Conservation (phyloP, 2,113 vertebrate species). For the Gopherus evgoodei region DNA sequence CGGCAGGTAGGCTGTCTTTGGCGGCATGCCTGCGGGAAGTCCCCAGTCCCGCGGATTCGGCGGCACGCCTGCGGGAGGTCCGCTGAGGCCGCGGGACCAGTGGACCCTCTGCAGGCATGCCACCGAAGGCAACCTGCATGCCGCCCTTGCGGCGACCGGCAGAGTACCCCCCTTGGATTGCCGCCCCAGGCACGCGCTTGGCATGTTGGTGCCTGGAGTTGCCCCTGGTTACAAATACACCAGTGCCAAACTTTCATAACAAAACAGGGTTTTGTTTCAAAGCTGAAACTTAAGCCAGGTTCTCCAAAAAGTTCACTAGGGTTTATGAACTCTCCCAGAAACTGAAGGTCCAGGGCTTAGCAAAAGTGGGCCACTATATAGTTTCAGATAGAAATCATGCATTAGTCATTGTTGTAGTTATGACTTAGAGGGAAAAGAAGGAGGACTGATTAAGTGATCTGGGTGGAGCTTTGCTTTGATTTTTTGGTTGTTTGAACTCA, state of each 20-base stretch:
- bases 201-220: too few relatives aligned
- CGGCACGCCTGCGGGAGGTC: too few relatives aligned
- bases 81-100: too few relatives aligned
- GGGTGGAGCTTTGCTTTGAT: conserved; percentile 51
- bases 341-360: conserved; percentile 3
- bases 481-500: conserved; percentile 54
- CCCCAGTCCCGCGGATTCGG: too few relatives aligned
- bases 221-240: background rate
- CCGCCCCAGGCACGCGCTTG: too few relatives aligned
- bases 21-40: too few relatives aligned
- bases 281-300: background rate
- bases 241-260: background rate
- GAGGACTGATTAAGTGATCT: background rate
- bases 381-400: conserved; percentile 53
- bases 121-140: too few relatives aligned
- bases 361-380: conserved; percentile 7
- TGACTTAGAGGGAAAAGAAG: conserved; percentile 44
- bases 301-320: background rate
- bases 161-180: too few relatives aligned
- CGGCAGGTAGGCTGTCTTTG: too few relatives aligned
- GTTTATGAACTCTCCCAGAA: conserved; percentile 4
- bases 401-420: conserved; percentile 50
- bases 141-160: too few relatives aligned
- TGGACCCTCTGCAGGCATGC: too few relatives aligned
- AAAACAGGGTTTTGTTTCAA: background rate